Percentiles rank a stretch among this genome's conserved stretches.
Conservation (phyloP, 1,140 invertebrate species). For the Pissodes strobi region DNA sequence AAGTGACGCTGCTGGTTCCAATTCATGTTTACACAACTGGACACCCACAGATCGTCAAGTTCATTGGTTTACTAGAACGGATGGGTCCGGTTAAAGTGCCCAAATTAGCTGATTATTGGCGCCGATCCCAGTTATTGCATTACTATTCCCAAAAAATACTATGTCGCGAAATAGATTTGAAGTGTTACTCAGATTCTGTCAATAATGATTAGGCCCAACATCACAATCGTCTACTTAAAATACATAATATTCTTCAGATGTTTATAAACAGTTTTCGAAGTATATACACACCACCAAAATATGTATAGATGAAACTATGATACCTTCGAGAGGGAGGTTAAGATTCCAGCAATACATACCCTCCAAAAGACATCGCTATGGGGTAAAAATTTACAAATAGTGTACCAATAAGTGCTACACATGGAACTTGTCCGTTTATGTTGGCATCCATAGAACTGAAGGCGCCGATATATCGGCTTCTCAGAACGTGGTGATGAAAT, state of each 20-base stretch:
- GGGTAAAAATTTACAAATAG: constrained; percentile 47
- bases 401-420: constrained; percentile 38
- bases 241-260: constrained; percentile 1
- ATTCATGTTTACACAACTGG: constrained; percentile 1
- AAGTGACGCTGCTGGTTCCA: not conserved
- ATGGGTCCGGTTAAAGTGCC: constrained; percentile 26
- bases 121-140: not conserved
- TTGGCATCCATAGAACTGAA: not conserved
- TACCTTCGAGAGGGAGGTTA: constrained; percentile 47
- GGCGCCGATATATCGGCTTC: constrained; percentile 16
- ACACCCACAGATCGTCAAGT: constrained; percentile 1
- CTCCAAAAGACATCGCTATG: constrained; percentile 48
- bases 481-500: constrained; percentile 18
- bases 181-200: constrained; percentile 7
- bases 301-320: constrained; percentile 48
- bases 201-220: constrained; percentile 2
- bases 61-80: constrained; percentile 19
- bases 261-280: constrained; percentile 36
- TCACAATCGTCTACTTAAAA: constrained; percentile 4
- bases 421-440: constrained; percentile 31
- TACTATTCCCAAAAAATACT: constrained; percentile 1
- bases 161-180: constrained; percentile 15
- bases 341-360: too few species aligned
- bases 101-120: constrained; percentile 21
- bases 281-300: constrained; percentile 39